Evolutionary conservation across 1,140 invertebrate genomes (phyloP).

Genomic region (Homalodisca vitripennis): DNA sequence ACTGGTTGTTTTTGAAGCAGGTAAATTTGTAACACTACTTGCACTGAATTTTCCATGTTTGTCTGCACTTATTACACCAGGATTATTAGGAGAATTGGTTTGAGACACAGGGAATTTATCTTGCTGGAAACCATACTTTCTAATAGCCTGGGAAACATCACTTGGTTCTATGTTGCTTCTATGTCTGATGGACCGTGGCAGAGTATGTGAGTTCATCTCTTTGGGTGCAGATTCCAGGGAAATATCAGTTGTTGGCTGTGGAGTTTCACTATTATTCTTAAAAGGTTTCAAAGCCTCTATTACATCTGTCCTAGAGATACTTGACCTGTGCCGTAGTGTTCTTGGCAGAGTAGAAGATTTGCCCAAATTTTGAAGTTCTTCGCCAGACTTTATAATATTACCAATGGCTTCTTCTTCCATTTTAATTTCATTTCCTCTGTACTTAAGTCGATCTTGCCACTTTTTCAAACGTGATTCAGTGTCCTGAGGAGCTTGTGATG

Average conservation of each 20-base stretch:
- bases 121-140: constrained; percentile 28
- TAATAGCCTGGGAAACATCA: constrained; percentile 35
- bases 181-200: constrained; percentile 35
- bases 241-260: not conserved
- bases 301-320: constrained; percentile 36
- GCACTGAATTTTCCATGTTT: not conserved
- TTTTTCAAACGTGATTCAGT: constrained; percentile 60
- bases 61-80: not conserved
- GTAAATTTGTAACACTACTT: not conserved
- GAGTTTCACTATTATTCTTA: constrained; percentile 32
- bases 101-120: not conserved
- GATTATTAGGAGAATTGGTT: not conserved
- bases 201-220: constrained; percentile 30
- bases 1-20: not conserved
- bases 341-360: constrained; percentile 40
- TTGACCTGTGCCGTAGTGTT: constrained; percentile 37
- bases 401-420: constrained; percentile 47
- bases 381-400: constrained; percentile 49
- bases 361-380: constrained; percentile 50
- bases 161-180: constrained; percentile 36
- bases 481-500: constrained; percentile 48
- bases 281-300: constrained; percentile 31
- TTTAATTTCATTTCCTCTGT: constrained; percentile 37
- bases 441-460: constrained; percentile 61
- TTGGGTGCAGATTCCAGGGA: constrained; percentile 8